Evolutionary conservation across 2,888 invertebrate species (phyloP).

Genomic region (Mayetiola destructor): DNA sequence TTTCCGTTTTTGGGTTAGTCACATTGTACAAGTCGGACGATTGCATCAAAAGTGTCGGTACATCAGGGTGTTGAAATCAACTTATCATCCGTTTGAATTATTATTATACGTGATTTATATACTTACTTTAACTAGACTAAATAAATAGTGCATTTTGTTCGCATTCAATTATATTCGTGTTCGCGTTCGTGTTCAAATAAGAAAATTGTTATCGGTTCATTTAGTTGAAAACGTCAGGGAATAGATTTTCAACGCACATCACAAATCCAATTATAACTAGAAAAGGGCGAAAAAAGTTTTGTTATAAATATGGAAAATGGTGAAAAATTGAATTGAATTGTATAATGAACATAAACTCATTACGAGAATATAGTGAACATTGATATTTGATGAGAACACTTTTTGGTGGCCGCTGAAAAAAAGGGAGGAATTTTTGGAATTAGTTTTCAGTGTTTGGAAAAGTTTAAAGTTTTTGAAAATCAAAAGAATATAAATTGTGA

Average conservation of each 20-base stretch:
- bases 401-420: neutral
- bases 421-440: neutral
- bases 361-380: neutral
- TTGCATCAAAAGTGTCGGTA: neutral
- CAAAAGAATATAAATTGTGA: neutral
- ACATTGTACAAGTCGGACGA: neutral
- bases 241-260: neutral
- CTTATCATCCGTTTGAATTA: conserved; percentile 1
- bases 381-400: neutral
- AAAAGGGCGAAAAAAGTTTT: neutral
- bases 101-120: neutral
- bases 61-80: neutral
- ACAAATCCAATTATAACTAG: neutral
- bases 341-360: neutral
- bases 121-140: conserved; percentile 1
- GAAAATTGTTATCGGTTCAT: no score
- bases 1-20: neutral
- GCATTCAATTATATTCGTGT: neutral
- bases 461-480: neutral
- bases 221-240: no score
- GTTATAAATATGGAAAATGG: conserved; percentile 2
- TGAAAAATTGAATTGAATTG: neutral
- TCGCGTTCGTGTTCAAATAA: neutral
- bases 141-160: neutral
- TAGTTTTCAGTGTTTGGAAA: neutral